Base-by-base conservation (phyloP, 2,888 invertebrate species). In the Taphrorychus bicolor region DNA sequence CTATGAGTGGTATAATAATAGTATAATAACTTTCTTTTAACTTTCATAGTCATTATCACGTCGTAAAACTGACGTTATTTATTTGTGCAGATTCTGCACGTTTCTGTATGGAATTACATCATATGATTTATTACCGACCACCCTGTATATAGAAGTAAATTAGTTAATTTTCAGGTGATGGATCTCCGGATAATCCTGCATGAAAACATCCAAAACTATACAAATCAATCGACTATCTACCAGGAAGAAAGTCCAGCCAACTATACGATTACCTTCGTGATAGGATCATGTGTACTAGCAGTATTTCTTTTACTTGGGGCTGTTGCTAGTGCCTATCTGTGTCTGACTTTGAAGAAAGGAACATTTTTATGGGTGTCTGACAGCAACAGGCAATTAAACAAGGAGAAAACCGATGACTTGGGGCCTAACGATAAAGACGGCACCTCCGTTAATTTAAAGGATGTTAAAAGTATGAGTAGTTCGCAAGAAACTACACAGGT, bases 331-430 rank as follows among this genome's bases (percentile, higher is more conserved):
- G 78, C 77, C 5, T 81, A 81, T 69, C 70, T 82, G 21, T 82
- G 82, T 54, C 64, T 80, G 40, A 81, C 79, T 3, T 72, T 82
- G 62, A 81, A 81, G 70, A 80, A 81, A 68, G 82, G 81, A 57
- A 77, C 79, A 9, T 79, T 78, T 56, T 69, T 82, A 49, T 81
- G 82, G 81, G 80, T 80, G 21, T 71, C 71, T 4, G 79, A 78
- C 14, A 71, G 73, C 24, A 77, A 76, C 54, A 73, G 73, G 58
- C 76, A 76, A 21, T 59, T 76, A 22, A 73, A 77, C 40, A 75
- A 75, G 17, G 76, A 76, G 14, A 69, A 63, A 41, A 53, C 21
- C 5, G 63, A 68, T 7, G 66, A 70, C 32, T 9, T 51, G 9
- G 56, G 49, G 5, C 59, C 40, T 0, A 68, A 65, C n/a, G 58